Evolutionary conservation across 2,797 vertebrate genomes (phyloP).

Genomic region (Petrocephalus schoutedeni): DNA sequence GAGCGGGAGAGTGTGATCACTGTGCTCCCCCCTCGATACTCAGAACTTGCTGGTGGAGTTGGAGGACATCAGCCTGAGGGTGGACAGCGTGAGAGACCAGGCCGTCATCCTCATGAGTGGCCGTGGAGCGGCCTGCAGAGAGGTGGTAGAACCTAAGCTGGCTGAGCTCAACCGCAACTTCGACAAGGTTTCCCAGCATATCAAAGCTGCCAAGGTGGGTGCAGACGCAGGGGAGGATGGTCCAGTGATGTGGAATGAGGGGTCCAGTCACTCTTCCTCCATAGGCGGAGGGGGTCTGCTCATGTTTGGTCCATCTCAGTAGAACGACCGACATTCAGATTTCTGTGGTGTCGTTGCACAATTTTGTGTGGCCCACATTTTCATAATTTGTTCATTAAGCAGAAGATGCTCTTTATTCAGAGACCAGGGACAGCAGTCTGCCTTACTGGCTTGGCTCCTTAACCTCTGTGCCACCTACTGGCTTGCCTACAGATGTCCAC

Average conservation of each 20-base stretch:
- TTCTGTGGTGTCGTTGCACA: background rate
- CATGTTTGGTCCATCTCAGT: background rate
- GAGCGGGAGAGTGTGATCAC: too few species aligned
- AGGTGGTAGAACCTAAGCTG: slow-evolving; percentile 90
- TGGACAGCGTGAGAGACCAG: slow-evolving; percentile 83
- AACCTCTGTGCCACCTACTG: background rate
- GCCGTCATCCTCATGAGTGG: slow-evolving; percentile 82
- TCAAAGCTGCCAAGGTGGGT: slow-evolving; percentile 79
- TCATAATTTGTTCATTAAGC: background rate
- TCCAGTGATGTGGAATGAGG: background rate
- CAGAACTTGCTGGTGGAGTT: slow-evolving; percentile 80
- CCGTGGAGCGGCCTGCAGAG: slow-evolving; percentile 73
- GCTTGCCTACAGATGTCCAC: slow-evolving; percentile 62
- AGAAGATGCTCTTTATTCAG: background rate
- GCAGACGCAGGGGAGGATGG: background rate
- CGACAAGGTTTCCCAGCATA: slow-evolving; percentile 91
- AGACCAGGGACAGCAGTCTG: background rate
- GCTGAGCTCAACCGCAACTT: slow-evolving; percentile 88
- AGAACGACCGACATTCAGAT: background rate
- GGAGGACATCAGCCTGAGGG: slow-evolving; percentile 75
- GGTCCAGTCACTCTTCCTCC: background rate
- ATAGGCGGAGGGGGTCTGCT: background rate
- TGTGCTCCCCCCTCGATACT: background rate
- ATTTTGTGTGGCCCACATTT: background rate
- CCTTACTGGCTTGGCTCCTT: background rate